Conservation (phyloP, 2,888 invertebrate species). For the Aricia artaxerxes region DNA sequence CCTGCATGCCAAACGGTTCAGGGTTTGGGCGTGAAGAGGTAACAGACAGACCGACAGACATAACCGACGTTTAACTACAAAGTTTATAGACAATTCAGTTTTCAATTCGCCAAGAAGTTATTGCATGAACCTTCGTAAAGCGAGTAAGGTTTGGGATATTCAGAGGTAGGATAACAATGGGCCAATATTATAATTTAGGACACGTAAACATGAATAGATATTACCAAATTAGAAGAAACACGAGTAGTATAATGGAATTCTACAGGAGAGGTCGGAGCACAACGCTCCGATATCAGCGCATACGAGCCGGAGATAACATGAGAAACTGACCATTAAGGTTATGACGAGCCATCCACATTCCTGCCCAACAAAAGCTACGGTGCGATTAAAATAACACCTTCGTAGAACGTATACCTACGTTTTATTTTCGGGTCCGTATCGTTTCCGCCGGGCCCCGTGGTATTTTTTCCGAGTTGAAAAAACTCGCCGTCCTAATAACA, state of each 20-base stretch:
- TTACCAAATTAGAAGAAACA: background rate
- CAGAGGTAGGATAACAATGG: background rate
- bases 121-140: too few relatives aligned
- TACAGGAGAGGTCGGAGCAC: background rate
- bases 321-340: slow-evolving; percentile 77
- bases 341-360: slow-evolving; percentile 80
- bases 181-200: background rate
- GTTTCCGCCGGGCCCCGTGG: slow-evolving; percentile 78
- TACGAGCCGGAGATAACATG: slow-evolving; percentile 45
- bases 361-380: slow-evolving; percentile 75
- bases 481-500: slow-evolving; percentile 79
- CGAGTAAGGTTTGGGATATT: too few relatives aligned
- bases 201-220: background rate
- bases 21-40: too few relatives aligned
- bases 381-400: slow-evolving; percentile 80
- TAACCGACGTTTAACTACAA: too few relatives aligned
- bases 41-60: too few relatives aligned
- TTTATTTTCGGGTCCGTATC: slow-evolving; percentile 78
- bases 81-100: too few relatives aligned
- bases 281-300: slow-evolving; percentile 6
- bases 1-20: too few relatives aligned
- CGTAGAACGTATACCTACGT: slow-evolving; percentile 72
- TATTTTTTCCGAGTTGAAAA: slow-evolving; percentile 76
- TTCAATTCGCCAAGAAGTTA: too few relatives aligned
- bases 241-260: background rate